These are phyloP conservation scores for Corythoichthys intestinalis DNA, from an alignment of 2,113 vertebrate genomes.

Conservation along the genomic window DNA sequence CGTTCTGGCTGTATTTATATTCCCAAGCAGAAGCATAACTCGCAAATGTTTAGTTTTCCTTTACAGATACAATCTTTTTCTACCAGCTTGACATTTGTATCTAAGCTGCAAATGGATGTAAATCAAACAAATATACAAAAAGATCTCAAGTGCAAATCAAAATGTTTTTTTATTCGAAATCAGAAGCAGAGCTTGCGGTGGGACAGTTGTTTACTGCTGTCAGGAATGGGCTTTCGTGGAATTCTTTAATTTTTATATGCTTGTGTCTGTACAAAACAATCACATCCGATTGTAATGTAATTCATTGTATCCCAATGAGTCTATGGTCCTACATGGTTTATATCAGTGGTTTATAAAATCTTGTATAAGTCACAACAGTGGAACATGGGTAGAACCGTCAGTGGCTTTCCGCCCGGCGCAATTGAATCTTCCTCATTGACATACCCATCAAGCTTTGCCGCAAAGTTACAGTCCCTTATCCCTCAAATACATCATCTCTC, in stretches of 20 bases:
- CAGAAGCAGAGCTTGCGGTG: conserved; percentile 54
- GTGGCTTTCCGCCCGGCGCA: too few relatives aligned
- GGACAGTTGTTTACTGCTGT: conserved; percentile 43
- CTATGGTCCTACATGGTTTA: conserved; percentile 41
- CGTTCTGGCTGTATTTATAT: conserved; percentile 44
- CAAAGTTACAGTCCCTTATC: too few relatives aligned
- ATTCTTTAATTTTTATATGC: conserved; percentile 22
- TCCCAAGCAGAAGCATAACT: conserved; percentile 43
- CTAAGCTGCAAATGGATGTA: conserved; percentile 44
- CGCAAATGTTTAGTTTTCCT: conserved; percentile 55
- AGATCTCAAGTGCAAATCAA: conserved; percentile 54
- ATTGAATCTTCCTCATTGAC: too few relatives aligned
- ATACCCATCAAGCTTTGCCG: too few relatives aligned
- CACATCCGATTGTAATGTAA: conserved; percentile 2
- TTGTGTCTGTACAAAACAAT: background rate
- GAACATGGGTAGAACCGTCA: too few relatives aligned
- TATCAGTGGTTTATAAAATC: background rate
- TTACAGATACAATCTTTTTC: conserved; percentile 45
- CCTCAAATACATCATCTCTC: too few relatives aligned
- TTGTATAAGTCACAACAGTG: background rate
- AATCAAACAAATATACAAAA: conserved; percentile 63
- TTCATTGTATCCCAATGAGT: conserved; percentile 1
- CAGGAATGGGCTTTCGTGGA: conserved; percentile 41
- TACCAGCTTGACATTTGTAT: conserved; percentile 49
- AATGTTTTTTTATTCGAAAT: conserved; percentile 60